Base-by-base conservation (phyloP, 2,888 invertebrate genomes). In the Sarcophaga subvicina region DNA sequence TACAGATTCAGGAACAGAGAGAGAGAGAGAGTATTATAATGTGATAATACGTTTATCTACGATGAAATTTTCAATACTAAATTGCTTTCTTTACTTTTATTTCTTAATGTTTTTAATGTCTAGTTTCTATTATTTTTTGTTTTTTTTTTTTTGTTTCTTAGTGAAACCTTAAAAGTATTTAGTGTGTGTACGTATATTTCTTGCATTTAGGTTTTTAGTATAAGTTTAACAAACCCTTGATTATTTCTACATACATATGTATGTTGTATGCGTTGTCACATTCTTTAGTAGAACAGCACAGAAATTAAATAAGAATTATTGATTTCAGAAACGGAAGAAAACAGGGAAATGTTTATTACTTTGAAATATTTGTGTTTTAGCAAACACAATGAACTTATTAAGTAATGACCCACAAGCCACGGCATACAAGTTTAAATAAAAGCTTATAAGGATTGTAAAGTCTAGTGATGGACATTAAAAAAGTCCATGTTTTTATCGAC, bases 171-270 rank as follows among this genome's bases (percentile, higher is more conserved):
- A 85, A 3, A 85, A 85, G 45, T 72, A 20, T 45, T n/a, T 59
- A 59, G 54, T 47, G 37, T 37, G 10, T 37, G 37, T 37, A 27
- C 5, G 3, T 45, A 10, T 67, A 59, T 63, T 62, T 8, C 60
- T 62, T 20, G 17, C 17, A 63, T 62, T 69, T 66, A 71, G 45
- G 25, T 37, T 77, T 76, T 73, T 64, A 25, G 67, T 75, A 14
- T 63, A 69, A 67, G 80, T 81, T 80, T 77, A 85, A 73, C 72
- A 80, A 81, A 81, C 73, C 77, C 54, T 80, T 80, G 85, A 69
- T 63, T 75, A 69, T 77, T 37, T 37, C 37, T 10, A 22, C 1
- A 22, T 22, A 22, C 22, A 22, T 22, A 22, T 22, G 22, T 22
- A 37, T 37, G 37, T 10, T 2, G 37, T 37, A 37, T 37, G 10